Evolutionary conservation across 1,140 invertebrate species (phyloP), one percentile per base, ranked within the genome.

Genomic region (Lanistes nyassanus): DNA sequence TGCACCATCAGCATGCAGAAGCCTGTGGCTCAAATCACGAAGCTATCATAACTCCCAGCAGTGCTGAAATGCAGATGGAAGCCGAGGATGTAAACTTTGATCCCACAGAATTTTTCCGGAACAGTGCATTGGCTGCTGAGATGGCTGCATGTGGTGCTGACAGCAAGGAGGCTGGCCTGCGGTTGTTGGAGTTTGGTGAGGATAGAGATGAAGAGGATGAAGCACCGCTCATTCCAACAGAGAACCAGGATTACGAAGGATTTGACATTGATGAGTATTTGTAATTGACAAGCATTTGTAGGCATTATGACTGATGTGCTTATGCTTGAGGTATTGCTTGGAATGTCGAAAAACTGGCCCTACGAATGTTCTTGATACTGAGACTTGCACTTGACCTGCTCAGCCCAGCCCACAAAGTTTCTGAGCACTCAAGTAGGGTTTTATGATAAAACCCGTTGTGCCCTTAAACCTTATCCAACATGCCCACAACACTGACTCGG

Each of bases 161-260:
- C 60, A 82, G 84, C 29, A 82, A 16, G 19, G 42, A 79, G 37
- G 76, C 76, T 39, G 94, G 95, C 89, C 90, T 95, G 56, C 93
- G 93, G 66, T 93, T 95, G 37, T 95, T 94, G 21, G 94, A 95
- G 76, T 94, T 94, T 62, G 94, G 94, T n/a, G 89, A 65, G 84
- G 90, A 80, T 2, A 75, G 76, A 34, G 76, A 66, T 21, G 89
- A 56, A 84, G 89, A 79, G 11, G 73, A 77, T 29, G 81, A 80
- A 9, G 71, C 76, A 0, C 74, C 79, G 6, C 16, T 76, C 6
- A 80, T 77, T 16, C 74, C 79, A 9, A 76, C 79, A 16, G 76
- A 78, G 37, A 80, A 80, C 53, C 77, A 83, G 58, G 65, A 78
- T 16, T 81, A 83, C 60, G 84, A 85, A 70, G 84, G 84, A 13